These are phyloP conservation scores for Uloborus diversus DNA, from an alignment of 1,140 invertebrate genomes.

Conservation along the genomic window DNA sequence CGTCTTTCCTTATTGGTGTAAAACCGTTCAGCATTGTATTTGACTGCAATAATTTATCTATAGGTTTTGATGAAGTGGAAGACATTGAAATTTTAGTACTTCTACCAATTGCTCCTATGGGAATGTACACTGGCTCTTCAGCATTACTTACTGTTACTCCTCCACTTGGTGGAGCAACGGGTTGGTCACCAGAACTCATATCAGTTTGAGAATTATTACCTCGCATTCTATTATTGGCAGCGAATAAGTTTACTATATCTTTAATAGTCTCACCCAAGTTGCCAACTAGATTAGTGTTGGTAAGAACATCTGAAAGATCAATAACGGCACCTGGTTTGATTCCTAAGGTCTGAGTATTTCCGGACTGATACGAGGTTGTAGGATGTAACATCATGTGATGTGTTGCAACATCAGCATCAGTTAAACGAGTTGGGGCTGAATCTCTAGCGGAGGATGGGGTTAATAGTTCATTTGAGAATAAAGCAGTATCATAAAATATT, in stretches of 20 bases:
- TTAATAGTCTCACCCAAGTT: slow-evolving; percentile 61
- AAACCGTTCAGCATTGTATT: slow-evolving; percentile 46
- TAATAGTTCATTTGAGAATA: neutral
- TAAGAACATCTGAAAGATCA: slow-evolving; percentile 60
- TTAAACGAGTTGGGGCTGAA: slow-evolving; percentile 34
- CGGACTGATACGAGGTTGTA: slow-evolving; percentile 32
- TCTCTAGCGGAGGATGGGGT: slow-evolving; percentile 41
- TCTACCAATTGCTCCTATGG: slow-evolving; percentile 56
- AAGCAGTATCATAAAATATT: neutral
- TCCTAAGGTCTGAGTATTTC: slow-evolving; percentile 32
- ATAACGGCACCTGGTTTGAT: slow-evolving; percentile 60
- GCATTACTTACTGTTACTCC: slow-evolving; percentile 55
- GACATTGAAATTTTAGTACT: slow-evolving; percentile 13
- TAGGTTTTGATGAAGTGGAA: neutral
- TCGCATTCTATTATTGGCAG: slow-evolving; percentile 55
- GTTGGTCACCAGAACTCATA: neutral
- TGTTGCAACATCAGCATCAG: slow-evolving; percentile 41
- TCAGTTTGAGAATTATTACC: slow-evolving; percentile 5
- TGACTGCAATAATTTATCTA: slow-evolving; percentile 3
- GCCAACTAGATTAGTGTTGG: slow-evolving; percentile 59
- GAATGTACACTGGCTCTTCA: slow-evolving; percentile 59
- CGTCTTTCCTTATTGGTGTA: slow-evolving; percentile 32
- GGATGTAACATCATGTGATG: slow-evolving; percentile 32
- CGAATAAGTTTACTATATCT: slow-evolving; percentile 61
- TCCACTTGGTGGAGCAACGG: slow-evolving; percentile 49